Conservation (phyloP, 2,888 invertebrate genomes). For the Clusia tigrina region DNA sequence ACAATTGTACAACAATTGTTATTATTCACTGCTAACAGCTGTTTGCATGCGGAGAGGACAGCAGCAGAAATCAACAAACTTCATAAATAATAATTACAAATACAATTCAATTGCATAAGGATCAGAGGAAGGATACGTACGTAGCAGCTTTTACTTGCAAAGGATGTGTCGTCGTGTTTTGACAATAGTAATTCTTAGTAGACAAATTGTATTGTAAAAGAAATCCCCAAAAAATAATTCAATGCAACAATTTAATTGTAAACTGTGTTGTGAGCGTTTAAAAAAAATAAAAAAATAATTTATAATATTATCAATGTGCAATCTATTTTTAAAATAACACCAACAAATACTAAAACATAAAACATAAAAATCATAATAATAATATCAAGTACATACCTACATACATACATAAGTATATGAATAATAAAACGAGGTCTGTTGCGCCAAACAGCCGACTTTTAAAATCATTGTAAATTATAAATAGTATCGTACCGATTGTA, state of each 20-base stretch:
- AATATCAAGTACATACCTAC: conserved; percentile 19
- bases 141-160: too few species aligned
- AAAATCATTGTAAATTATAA: not conserved
- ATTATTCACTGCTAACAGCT: not conserved
- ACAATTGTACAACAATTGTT: conserved; percentile 19
- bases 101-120: too few species aligned
- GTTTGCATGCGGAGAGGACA: too few species aligned
- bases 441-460: not conserved
- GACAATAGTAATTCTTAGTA: conserved; percentile 21
- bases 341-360: conserved; percentile 33
- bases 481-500: too few species aligned
- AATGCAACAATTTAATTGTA: conserved; percentile 52
- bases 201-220: not conserved
- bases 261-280: conserved; percentile 41
- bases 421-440: not conserved
- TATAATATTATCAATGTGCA: conserved; percentile 47
- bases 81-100: too few species aligned
- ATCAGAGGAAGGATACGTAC: too few species aligned
- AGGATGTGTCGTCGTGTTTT: too few species aligned
- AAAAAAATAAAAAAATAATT: conserved; percentile 12
- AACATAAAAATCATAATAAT: conserved; percentile 30
- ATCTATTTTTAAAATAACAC: conserved; percentile 54
- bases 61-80: conserved; percentile 31
- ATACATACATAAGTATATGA: conserved; percentile 8
- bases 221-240: conserved; percentile 40